Evolutionary conservation across 2,797 vertebrate species (phyloP), one percentile per base, ranked within the genome.

Genomic region (Onychomys arenicola): DNA sequence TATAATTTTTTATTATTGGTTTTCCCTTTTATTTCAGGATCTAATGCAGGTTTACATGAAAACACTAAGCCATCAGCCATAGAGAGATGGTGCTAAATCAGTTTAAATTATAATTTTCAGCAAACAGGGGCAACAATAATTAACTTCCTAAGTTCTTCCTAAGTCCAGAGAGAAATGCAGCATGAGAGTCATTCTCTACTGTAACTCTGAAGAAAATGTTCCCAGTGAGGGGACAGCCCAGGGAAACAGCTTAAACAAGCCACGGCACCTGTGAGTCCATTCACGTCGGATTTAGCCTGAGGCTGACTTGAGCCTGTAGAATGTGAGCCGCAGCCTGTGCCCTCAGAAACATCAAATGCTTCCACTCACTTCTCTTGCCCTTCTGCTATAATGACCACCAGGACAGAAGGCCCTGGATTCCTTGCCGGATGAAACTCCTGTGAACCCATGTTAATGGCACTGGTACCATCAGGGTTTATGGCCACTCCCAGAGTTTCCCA

Each of bases 41-140:
- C 43, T 83, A 65, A 5, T 16, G 37, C 4, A n/a, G 9, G 25
- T 83, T 93, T 71, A 13, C 9, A 75, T 5, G 43, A 46, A 43
- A 96, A 21, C 59, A 16, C 29, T 73, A 85, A 93, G 61, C 57
- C 57, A 43, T 11, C 9, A 4, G n/a, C 12, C 87, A 16, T 46
- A 63, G 52, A 88, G 43, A 67, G 6, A 82, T 5, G 13, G 27
- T 73, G 52, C 55, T 32, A 92, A 87, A 73, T 85, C 57, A 52
- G 61, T 85, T 89, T 92, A 94, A 96, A 90, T 96, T 65, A 81
- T 11, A 52, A 84, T 21, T 55, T 85, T 93, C 73, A 77, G 23
- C 81, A 77, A 61, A 43, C 7, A 10, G 55, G 91, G 29, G 65
- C 81, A 93, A 63, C 19, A 40, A 13, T 63, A 93, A 89, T 85